Base-by-base conservation (phyloP, 1,140 invertebrate species). In the Manduca sexta region DNA sequence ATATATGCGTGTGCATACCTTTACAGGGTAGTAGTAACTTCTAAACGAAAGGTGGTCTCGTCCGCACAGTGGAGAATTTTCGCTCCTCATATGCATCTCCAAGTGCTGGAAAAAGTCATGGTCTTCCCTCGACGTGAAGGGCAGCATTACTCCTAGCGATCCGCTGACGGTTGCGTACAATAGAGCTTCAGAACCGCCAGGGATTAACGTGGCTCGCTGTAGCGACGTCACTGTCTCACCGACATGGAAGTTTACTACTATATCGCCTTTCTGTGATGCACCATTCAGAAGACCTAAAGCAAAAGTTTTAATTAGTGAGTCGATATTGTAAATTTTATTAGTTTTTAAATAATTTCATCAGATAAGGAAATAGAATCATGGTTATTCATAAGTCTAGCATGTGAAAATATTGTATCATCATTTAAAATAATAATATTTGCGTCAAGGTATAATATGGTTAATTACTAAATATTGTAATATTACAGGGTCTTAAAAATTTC, bases 71-170 rank as follows among this genome's bases (percentile, higher is more conserved):
- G 98, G 97, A 0, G 96, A 91, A 84, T 99, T 95, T 83, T 99
- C 98, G 40, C 95, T 96, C 34, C 98, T 88, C 97, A 99, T 98
- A 78, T 99, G 97, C 98, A 99, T 99, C 82, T 99, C 98, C 43
- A 99, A 86, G 88, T 99, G 96, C 82, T 99, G 98, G 87, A 99
- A 99, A 73, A 99, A 99, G 74, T 99, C 98, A 64, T 98, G 97
- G 81, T 99, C 98, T 88, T 99, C 98, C 69, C 98, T 93, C 18
- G 97, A 98, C 0, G 97, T 98, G 65, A 99, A 99, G 0, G 98
- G 97, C 8, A 99, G 95, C 3, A 99, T 87, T 30, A 98, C 97
- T 1, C 98, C 98, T 1, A 99, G 93, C 4, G 95, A 92, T 8
- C 98, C 98, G 55, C 95, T 97, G 0, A 99, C 70, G 0, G 98